Conservation (phyloP, 2,888 invertebrate species). For the Heliconius sara region DNA sequence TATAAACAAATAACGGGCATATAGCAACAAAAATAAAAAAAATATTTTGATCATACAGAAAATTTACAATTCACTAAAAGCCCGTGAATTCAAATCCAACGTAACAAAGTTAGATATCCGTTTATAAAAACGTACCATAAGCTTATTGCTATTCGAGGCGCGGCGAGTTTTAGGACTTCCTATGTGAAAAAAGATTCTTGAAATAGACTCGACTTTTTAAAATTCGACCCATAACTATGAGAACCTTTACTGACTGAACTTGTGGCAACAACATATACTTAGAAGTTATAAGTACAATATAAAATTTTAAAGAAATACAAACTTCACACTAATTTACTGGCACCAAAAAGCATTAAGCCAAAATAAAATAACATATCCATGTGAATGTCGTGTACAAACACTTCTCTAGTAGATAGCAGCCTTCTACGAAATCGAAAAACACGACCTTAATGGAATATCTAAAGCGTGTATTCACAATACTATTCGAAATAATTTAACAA, state of each 20-base stretch:
- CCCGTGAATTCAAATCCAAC: conserved; percentile 17
- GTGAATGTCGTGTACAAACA: conserved; percentile 23
- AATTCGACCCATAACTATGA: conserved; percentile 39
- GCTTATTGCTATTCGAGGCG: conserved; percentile 43
- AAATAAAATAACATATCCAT: conserved; percentile 3
- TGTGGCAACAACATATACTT: conserved; percentile 1
- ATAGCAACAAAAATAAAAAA: background rate
- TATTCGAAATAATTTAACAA: conserved; percentile 12
- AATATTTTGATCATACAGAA: background rate
- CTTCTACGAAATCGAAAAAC: conserved; percentile 15
- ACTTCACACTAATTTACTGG: background rate
- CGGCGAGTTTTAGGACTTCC: conserved; percentile 44
- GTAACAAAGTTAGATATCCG: conserved; percentile 33
- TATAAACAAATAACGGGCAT: background rate
- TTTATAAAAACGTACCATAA: conserved; percentile 30
- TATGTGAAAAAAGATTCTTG: conserved; percentile 41
- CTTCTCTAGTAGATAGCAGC: conserved; percentile 7
- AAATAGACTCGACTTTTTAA: conserved; percentile 43
- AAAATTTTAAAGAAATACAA: background rate
- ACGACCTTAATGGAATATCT: conserved; percentile 18
- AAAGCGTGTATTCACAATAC: background rate
- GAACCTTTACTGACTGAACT: conserved; percentile 18
- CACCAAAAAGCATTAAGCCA: background rate
- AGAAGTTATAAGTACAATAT: conserved; percentile 9
- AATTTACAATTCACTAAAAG: background rate